Evolutionary conservation across 2,888 invertebrate genomes (phyloP), one percentile per base, ranked within the genome.

Genomic region (Limnephilus marmoratus): DNA sequence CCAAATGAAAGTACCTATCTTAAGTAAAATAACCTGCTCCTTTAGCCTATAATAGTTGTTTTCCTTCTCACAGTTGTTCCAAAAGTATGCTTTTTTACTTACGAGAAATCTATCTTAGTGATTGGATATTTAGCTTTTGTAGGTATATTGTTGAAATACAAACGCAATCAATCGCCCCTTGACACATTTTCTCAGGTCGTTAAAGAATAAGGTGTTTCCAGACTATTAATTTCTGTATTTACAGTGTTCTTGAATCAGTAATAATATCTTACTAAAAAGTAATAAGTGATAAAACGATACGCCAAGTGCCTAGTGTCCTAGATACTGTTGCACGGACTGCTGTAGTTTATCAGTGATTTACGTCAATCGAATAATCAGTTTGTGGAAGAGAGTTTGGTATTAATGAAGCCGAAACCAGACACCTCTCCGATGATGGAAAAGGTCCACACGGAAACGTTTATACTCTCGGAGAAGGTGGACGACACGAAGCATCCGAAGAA

Each of bases 401-500:
- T 31, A 41, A 83, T 94, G 93, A 94, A 95, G 94, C 94, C 94
- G n/a, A 94, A 94, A 88, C 90, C 94, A 92, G 95, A 95, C 92
- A 93, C 93, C 94, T 94, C 93, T 92, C 92, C 92, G 31, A 89
- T 90, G 82, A 92, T 92, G n/a, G 34, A 89, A 2, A 90, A 90
- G 94, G 91, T 94, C 34, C 94, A 94, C 37, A 94, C 94, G 93
- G 96, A 96, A 94, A 96, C 96, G 94, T 96, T 97, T 94, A 97
- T 97, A 92, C 94, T 97, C 94, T 96, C 96, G 94, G 97, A 97
- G 94, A 96, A 96, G 94, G 96, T 96, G 90, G 96, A 96, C 94
- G 96, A 96, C 94, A 95, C 96, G 91, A 96, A 96, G 94, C 95
- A 95, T 45, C 92, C 93, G 94, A 96, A 95, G 94, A 96, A 95